phyloP scores from a whole-genome alignment of 1,140 invertebrate species.

The Panagrolaimus sp. region DNA sequence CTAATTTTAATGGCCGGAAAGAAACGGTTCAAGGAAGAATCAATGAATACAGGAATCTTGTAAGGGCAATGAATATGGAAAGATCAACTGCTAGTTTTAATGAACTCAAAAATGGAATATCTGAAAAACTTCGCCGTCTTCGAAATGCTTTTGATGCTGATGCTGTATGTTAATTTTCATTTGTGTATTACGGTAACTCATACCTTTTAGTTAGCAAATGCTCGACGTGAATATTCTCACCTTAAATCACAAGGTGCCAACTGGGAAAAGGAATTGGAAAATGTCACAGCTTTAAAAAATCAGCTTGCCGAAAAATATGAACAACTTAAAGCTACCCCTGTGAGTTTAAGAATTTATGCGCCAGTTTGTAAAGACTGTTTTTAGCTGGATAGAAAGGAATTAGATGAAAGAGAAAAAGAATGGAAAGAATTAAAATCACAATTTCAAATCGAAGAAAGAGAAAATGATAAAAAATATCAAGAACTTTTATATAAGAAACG shows the following conservation, averaged over 20 bases:
- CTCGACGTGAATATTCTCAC: slow-evolving; percentile 19
- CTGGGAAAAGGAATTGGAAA: slow-evolving; percentile 33
- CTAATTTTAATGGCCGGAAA: not conserved
- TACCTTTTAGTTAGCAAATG: too few relatives aligned
- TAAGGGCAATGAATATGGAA: too few relatives aligned
- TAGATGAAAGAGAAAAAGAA: slow-evolving; percentile 23
- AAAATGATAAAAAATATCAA: slow-evolving; percentile 15
- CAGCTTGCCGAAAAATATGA: not conserved
- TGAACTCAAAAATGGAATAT: too few relatives aligned
- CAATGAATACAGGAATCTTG: not conserved
- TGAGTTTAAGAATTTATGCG: too few relatives aligned
- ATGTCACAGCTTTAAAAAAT: slow-evolving; percentile 3
- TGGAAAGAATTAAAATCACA: too few relatives aligned
- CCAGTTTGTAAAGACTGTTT: too few relatives aligned
- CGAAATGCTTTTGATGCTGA: too few relatives aligned
- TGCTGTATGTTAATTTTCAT: too few relatives aligned
- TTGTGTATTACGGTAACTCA: too few relatives aligned
- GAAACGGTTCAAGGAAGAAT: not conserved
- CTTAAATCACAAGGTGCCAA: slow-evolving; percentile 25
- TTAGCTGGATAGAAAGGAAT: slow-evolving; percentile 19
- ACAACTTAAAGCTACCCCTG: not conserved
- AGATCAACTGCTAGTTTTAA: too few relatives aligned
- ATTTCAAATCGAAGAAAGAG: not conserved
- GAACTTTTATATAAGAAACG: not conserved
- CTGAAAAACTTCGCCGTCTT: too few relatives aligned